These are phyloP conservation scores for Panzeria rudis DNA, from an alignment of 2,888 invertebrate genomes.

Conservation along the genomic window DNA sequence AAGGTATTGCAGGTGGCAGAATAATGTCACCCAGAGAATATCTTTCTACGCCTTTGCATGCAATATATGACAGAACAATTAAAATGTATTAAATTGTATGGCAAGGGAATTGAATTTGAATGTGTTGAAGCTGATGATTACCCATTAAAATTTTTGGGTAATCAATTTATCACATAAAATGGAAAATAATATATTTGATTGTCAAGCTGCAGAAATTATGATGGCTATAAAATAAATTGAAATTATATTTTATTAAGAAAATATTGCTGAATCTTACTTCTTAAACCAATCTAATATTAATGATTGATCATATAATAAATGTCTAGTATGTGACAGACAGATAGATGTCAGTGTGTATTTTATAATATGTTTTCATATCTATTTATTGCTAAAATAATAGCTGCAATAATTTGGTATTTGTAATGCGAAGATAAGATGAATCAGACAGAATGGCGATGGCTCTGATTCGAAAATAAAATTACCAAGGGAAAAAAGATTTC, in stretches of 20 bases:
- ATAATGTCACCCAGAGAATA: background rate
- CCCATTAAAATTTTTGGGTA: background rate
- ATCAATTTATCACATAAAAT: background rate
- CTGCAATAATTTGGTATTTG: conserved; percentile 32
- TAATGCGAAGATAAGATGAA: background rate
- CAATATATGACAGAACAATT: background rate
- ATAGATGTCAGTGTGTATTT: background rate
- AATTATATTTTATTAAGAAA: background rate
- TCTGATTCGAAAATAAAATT: too few species aligned
- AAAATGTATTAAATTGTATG: background rate
- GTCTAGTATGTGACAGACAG: background rate
- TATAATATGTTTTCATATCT: background rate
- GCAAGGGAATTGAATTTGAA: background rate
- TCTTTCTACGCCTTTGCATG: background rate
- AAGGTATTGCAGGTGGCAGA: background rate
- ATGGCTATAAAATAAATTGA: background rate
- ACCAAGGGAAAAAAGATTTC: too few species aligned
- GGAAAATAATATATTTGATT: background rate
- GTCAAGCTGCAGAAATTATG: background rate
- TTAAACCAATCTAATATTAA: background rate
- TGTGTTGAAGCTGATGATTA: background rate
- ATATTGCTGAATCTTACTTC: background rate
- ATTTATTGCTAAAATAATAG: conserved; percentile 16
- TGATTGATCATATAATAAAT: conserved; percentile 23
- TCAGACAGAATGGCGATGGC: too few species aligned